Percentiles rank a stretch among this genome's conserved stretches.
phyloP scores from a whole-genome alignment of 2,113 vertebrate species.

The Scolopax mira region DNA sequence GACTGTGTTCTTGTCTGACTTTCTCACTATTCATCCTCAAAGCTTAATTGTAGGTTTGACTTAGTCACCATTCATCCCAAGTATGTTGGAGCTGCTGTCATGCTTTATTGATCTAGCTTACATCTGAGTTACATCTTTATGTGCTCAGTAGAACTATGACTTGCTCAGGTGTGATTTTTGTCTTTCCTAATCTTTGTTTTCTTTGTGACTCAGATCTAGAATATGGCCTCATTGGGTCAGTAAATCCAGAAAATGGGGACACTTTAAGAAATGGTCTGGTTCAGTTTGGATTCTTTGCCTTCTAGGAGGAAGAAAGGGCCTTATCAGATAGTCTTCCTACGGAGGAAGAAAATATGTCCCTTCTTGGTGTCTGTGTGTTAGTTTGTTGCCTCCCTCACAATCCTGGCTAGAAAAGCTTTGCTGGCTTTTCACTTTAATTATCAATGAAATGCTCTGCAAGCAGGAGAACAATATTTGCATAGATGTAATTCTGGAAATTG shows the following conservation, averaged over 20 bases:
- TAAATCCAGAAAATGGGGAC: not conserved
- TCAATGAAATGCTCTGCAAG: constrained; percentile 43
- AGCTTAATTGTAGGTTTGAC: not conserved
- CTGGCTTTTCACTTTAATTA: constrained; percentile 12
- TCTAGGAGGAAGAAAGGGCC: not conserved
- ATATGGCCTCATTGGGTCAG: fast-evolving
- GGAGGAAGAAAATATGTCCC: not conserved
- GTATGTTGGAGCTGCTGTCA: not conserved
- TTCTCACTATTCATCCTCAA: not conserved
- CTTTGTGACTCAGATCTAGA: not conserved
- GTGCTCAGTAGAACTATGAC: not conserved
- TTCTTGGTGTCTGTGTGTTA: fast-evolving
- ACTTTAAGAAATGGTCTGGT: not conserved
- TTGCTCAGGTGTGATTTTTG: not conserved
- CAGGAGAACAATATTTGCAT: constrained; percentile 54
- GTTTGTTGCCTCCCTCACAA: not conserved
- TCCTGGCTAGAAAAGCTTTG: not conserved
- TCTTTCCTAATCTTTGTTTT: not conserved
- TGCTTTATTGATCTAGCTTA: constrained; percentile 5
- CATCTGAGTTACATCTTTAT: not conserved
- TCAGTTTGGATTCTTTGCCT: not conserved
- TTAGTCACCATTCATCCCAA: not conserved
- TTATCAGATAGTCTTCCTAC: not conserved
- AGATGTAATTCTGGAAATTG: constrained; percentile 42
- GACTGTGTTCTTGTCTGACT: not conserved